Percentiles rank a stretch among this genome's conserved stretches.
Evolutionary conservation across 1,140 invertebrate species (phyloP).

Genomic region (Polypedilum pembai): DNA sequence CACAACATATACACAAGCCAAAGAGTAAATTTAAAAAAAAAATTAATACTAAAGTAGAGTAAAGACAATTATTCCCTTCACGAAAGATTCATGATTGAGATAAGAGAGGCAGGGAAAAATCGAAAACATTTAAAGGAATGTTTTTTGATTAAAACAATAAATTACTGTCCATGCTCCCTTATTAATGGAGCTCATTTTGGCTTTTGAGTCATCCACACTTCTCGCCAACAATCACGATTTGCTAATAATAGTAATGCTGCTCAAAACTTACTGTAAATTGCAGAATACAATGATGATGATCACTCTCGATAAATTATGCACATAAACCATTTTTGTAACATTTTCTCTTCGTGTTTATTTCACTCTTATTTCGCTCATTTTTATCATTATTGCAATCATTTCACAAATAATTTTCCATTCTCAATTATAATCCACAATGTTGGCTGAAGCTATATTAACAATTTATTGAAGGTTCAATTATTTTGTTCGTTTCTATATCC

Average conservation of each 20-base stretch:
- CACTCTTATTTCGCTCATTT: neutral
- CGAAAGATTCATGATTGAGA: no score
- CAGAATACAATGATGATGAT: slow-evolving; percentile 21
- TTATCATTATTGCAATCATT: slow-evolving; percentile 8
- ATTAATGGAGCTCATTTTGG: no score
- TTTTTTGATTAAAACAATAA: no score
- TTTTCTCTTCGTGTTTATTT: neutral
- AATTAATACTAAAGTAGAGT: no score
- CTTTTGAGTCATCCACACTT: neutral
- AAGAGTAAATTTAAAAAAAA: no score
- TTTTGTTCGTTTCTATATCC: neutral
- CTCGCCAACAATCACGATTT: neutral
- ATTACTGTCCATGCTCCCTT: no score
- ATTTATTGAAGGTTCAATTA: slow-evolving; percentile 13
- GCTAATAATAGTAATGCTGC: neutral
- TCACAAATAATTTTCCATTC: neutral
- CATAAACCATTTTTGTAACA: slow-evolving; percentile 28
- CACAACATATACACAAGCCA: no score
- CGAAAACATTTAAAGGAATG: no score
- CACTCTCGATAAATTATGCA: slow-evolving; percentile 24
- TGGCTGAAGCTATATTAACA: neutral
- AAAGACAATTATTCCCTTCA: no score
- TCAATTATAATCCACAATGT: no score
- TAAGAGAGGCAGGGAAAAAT: no score
- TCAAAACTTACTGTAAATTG: slow-evolving; percentile 21